Evolutionary conservation across 1,140 invertebrate genomes (phyloP), one percentile per base, ranked within the genome.

Genomic region (Anastrepha ludens): DNA sequence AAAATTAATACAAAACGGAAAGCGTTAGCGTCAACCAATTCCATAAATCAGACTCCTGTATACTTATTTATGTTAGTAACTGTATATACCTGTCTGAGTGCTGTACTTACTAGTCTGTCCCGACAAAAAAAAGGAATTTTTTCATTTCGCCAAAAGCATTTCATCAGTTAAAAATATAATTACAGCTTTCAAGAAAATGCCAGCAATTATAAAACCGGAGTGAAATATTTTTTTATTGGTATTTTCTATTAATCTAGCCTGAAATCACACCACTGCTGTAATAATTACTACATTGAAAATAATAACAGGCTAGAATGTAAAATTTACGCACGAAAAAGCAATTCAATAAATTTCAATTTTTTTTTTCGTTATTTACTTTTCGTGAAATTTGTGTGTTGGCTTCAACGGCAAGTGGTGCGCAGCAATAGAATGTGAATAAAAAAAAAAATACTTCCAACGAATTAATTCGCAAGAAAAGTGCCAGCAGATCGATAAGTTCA

Each of bases 401-500:
- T 0, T 11, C 70, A 17, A 47, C 70, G 55, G 55, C n/a, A 55
- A 13, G 17, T 55, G 1, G 47, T 81, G 47, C n/a, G 3, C 2
- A 8, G n/a, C 17, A 81, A 81, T 11, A 55, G 7, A 8, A n/a
- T n/a, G 8, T 5, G 11, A 44, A 44, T 1, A 41, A 13, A 44
- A 5, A 70, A 13, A 44, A 81, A 39, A 50, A 8, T 81, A 5
- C 55, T 81, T 55, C 74, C 47, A 81, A 20, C 47, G 29, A 81
- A 81, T 20, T 55, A 81, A 81, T 55, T 81, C 55, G 44, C 20
- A 81, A 81, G 5, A 81, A 55, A 81, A 81, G 74, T 81, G 47
- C 74, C 20, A 15, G n/a, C 74, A 20, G 7, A 55, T 81, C 74
- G 74, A 55, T 55, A 81, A 55, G 44, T 20, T 29, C 50, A 7